Evolutionary conservation across 2,888 invertebrate species (phyloP), one percentile per base, ranked within the genome.

Genomic region (Sabellastarte sp.): DNA sequence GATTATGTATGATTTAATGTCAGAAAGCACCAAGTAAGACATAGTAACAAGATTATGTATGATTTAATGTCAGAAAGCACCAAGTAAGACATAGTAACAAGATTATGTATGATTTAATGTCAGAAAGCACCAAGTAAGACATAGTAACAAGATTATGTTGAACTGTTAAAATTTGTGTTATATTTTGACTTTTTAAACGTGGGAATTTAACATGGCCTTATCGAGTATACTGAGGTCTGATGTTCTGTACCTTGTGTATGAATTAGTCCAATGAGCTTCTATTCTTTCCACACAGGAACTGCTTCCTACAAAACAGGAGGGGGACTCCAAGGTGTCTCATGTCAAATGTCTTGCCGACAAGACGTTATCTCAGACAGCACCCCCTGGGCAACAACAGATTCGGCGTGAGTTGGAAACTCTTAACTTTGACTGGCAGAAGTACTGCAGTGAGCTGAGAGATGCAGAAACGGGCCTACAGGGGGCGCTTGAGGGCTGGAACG

Each of bases 311-410:
- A 59, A 75, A 62, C 64, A 66, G 61, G 79, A 80, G 55, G 81
- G 81, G 20, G 75, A 79, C 59, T 89, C 90, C 0, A 88, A 88
- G 57, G 91, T 95, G 77, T 93, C 95, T 81, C 89, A 90, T 58
- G 88, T 94, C 1, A 88, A 93, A 26, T 91, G 92, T 74, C 88
- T 91, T 53, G 95, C 68, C 1, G 95, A 96, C 84, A 93, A 92
- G 80, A 85, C 95, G 0, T 93, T 95, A 76, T 89, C 91, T 0
- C 94, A 95, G 76, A 96, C 96, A 0, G 94, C 93, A 60, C 92
- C 94, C 0, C 94, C 93, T 77, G 96, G 96, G 1, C 89, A 95
- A 75, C 93, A 93, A 86, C 89, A 91, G 5, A 91, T 96, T 62
- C 87, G 93, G n/a, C 92, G 93, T 78, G 93, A 95, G 79, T 86